Base-by-base conservation (phyloP, 2,113 vertebrate species). In the Stigmatopora nigra region DNA sequence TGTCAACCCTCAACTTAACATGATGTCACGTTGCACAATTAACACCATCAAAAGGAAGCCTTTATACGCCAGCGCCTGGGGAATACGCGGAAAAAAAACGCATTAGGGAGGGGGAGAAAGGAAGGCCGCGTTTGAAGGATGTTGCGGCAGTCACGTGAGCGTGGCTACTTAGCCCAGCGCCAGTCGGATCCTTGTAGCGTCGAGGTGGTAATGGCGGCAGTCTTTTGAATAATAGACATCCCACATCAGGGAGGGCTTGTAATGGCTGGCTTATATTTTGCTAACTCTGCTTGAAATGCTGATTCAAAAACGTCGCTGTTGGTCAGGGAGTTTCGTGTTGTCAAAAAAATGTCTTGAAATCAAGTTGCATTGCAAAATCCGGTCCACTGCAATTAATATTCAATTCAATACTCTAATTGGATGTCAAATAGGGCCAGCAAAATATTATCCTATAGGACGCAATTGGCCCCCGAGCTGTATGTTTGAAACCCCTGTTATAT, bases 111-210 rank as follows among this genome's bases (percentile, higher is more conserved):
- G 38, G 60, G 16, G 48, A 72, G 61, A 16, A 75, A 22, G 45
- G 4, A 61, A 64, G 47, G 15, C 51, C 65, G 36, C 19, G 48
- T 68, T 31, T 73, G 55, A 68, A 80, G 81, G 75, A 74, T 76
- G 66, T 64, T 76, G 76, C 78, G 68, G 74, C 36, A 61, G 62
- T 84, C 85, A 86, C 73, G 62, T 79, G 77, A 87, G 73, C 59
- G 22, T 12, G 56, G 62, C 57, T 85, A 81, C 79, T 81, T 80
- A 81, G 79, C 82, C 77, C 69, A 84, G 80, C 79, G 84, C 78
- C 82, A 83, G 82, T 65, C 61, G 72, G 73, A 82, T 77, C 75
- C 65, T 68, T 61, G 70, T 74, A 61, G 73, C 70, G 72, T n/a
- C 61, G 66, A 72, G 25, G 71, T 70, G 65, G 69, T 82, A 82